Percentiles rank a stretch among this genome's conserved stretches.
Evolutionary conservation across 2,113 vertebrate genomes (phyloP).

Genomic region (Notarius lentiginosus): DNA sequence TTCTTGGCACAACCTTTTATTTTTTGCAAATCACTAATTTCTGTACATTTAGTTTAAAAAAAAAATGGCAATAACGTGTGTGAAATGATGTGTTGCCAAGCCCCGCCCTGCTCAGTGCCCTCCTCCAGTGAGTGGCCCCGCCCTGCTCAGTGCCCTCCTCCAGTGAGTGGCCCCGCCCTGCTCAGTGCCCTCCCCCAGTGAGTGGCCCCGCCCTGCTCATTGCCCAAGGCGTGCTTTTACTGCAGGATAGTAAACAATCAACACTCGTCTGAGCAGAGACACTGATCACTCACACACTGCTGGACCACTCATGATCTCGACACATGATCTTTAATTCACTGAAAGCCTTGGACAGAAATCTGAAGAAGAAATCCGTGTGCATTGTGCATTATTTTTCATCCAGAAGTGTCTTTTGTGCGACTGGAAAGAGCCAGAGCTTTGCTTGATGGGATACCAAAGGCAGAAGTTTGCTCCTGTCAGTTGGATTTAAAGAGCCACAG

Average conservation of each 20-base stretch:
- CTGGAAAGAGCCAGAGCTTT: background rate
- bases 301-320: too few relatives aligned
- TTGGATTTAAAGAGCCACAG: constrained; percentile 9
- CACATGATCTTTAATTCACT: background rate
- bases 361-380: constrained; percentile 2
- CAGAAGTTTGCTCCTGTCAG: constrained; percentile 40
- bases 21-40: background rate
- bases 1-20: background rate
- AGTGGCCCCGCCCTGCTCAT: constrained; percentile 23
- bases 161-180: constrained; percentile 42
- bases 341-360: background rate
- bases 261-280: background rate
- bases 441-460: constrained; percentile 36
- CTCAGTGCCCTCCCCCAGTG: constrained; percentile 38
- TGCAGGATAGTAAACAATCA: constrained; percentile 46
- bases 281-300: background rate
- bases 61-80: too few relatives aligned
- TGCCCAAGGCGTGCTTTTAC: constrained; percentile 26
- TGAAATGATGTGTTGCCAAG: background rate
- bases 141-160: constrained; percentile 6
- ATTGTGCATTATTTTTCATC: background rate
- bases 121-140: constrained; percentile 26
- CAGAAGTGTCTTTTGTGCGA: background rate
- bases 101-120: constrained; percentile 44
- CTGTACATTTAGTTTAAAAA: background rate